Base-by-base conservation (phyloP, 1,140 invertebrate genomes). In the Schlechtendalia chinensis region DNA sequence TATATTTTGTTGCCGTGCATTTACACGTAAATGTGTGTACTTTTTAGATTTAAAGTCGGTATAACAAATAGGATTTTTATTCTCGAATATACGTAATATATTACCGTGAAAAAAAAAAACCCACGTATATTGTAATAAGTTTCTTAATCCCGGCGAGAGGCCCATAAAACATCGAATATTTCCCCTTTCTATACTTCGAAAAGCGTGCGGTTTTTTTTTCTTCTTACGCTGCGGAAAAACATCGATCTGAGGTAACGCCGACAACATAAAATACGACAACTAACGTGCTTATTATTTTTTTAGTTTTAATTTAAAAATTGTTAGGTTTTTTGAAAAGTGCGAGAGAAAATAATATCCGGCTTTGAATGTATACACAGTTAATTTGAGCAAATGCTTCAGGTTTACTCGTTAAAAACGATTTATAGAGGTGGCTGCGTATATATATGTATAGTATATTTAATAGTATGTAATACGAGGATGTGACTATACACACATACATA, bases 361-460 rank as follows among this genome's bases (percentile, higher is more conserved):
- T 54, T 54, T 72, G 24, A 54, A 72, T 72, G 8, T 39, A 39
- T 39, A 39, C 8, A 39, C 8, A 54, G 69, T 54, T 72, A 72
- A 72, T 72, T 72, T 72, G 27, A 17, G 47, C 69, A 54, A 54
- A 54, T 69, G 67, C n/a, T 47, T 69, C 39, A n/a, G 22, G 69
- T 72, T 72, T 54, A 54, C 69, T 72, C 69, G 69, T 72, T 72
- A 72, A 72, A 72, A 72, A 72, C 47, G 69, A 72, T 72, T 72
- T 72, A 72, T 72, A 53, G 24, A 24, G 50, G 50, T 29, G 16
- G 47, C 50, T 2, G 69, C 17, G n/a, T 69, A 27, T 53, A 16
- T 53, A 39, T 39, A 39, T 39, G 8, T 39, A 39, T 39, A 39
- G 32, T 39, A 39, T 39, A 39, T 39, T 4, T 39, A 39, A 8